phyloP scores from a whole-genome alignment of 2,888 invertebrate genomes.

The Hyles lineata region DNA sequence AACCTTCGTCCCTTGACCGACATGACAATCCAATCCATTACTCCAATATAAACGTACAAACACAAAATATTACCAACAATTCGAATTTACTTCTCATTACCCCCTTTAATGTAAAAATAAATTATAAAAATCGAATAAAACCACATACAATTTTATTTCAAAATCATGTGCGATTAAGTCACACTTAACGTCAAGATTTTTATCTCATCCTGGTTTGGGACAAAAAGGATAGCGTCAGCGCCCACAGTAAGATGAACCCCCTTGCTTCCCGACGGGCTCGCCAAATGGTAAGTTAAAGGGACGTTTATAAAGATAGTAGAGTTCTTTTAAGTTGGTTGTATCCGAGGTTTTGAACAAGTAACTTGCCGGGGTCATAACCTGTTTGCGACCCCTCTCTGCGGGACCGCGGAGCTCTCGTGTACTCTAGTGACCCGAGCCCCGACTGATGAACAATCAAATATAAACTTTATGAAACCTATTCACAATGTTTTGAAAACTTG shows the following conservation, averaged over 20 bases:
- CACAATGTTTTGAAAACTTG: slow-evolving; percentile 19
- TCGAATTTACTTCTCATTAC: not conserved
- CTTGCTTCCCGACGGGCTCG: slow-evolving; percentile 43
- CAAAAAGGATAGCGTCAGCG: slow-evolving; percentile 69
- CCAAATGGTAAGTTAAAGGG: slow-evolving; percentile 44
- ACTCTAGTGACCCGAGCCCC: slow-evolving; percentile 73
- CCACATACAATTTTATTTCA: slow-evolving; percentile 37
- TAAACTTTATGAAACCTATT: slow-evolving; percentile 37
- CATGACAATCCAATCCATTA: not conserved
- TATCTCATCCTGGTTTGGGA: slow-evolving; percentile 81
- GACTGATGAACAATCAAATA: slow-evolving; percentile 61
- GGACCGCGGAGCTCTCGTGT: slow-evolving; percentile 71
- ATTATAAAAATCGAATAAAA: slow-evolving; percentile 12
- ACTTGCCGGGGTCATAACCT: slow-evolving; percentile 85
- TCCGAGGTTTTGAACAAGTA: slow-evolving; percentile 79
- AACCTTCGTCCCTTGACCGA: not conserved
- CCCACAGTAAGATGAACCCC: slow-evolving; percentile 58
- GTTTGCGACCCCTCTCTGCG: slow-evolving; percentile 83
- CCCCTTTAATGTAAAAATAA: not conserved
- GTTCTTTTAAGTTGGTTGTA: slow-evolving; percentile 67
- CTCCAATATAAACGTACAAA: not conserved
- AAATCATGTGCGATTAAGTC: slow-evolving; percentile 58
- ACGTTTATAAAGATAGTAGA: slow-evolving; percentile 51
- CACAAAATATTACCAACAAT: not conserved
- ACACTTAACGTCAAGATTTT: slow-evolving; percentile 70